These are phyloP conservation scores for Clinocottus analis DNA, from an alignment of 2,113 vertebrate genomes.

Conservation along the genomic window DNA sequence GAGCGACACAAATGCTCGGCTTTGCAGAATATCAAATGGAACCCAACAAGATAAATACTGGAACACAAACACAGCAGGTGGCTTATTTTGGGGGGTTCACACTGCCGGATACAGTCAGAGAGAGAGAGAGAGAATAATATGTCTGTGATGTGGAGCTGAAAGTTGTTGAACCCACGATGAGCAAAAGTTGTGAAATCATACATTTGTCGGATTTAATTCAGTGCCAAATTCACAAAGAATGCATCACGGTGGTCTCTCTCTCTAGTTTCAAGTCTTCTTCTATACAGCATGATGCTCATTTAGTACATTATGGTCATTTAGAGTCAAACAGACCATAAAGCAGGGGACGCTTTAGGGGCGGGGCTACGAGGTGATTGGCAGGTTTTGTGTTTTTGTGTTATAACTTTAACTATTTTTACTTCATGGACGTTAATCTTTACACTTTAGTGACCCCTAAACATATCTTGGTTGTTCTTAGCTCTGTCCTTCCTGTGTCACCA, in stretches of 20 bases:
- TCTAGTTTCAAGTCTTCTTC: no score
- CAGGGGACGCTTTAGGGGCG: not conserved
- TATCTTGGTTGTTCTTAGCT: not conserved
- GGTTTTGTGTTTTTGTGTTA: not conserved
- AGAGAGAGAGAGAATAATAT: not conserved
- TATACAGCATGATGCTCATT: no score
- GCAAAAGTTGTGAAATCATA: not conserved
- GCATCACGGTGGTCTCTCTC: no score
- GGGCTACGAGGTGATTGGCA: not conserved
- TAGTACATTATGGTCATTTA: no score
- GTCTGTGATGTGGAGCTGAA: not conserved
- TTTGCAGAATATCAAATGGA: conserved; percentile 31
- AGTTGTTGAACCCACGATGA: not conserved
- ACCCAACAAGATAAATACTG: conserved; percentile 28
- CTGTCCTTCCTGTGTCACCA: not conserved
- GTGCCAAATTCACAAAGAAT: no score
- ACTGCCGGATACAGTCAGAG: not conserved
- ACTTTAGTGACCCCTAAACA: not conserved
- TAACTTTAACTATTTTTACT: not conserved
- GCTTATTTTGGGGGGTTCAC: not conserved
- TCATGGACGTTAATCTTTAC: not conserved
- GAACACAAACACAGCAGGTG: conserved; percentile 23
- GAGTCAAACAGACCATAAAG: not conserved
- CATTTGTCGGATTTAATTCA: no score
- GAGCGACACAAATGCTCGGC: conserved; percentile 15